These are phyloP conservation scores for Eilema depressum DNA, from an alignment of 2,888 invertebrate genomes.

Conservation along the genomic window DNA sequence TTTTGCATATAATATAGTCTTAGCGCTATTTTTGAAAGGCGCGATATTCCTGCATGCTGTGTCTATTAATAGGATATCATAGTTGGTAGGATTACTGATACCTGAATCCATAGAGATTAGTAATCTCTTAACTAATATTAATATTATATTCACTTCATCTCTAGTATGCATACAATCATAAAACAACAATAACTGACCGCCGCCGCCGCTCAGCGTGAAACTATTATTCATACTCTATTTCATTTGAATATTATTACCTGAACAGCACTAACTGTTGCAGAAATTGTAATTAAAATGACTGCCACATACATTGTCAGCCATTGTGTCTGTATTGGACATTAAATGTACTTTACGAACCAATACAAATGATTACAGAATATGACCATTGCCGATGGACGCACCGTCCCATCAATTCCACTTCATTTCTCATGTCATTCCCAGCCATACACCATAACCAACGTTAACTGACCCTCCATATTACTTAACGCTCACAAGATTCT, in stretches of 20 bases:
- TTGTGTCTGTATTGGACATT: conserved; percentile 6
- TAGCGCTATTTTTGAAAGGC: too few species aligned
- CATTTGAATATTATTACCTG: too few species aligned
- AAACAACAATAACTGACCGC: too few species aligned
- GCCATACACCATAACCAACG: conserved; percentile 54
- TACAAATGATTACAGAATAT: conserved; percentile 50
- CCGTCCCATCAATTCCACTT: conserved; percentile 68
- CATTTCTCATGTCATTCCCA: conserved; percentile 73
- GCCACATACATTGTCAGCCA: background rate
- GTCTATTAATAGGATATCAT: too few species aligned
- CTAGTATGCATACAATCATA: too few species aligned
- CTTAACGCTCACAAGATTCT: conserved; percentile 33
- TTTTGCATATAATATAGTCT: too few species aligned
- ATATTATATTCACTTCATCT: too few species aligned
- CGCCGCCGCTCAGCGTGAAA: too few species aligned
- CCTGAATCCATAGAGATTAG: too few species aligned
- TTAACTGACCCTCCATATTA: conserved; percentile 50
- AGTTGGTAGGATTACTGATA: too few species aligned
- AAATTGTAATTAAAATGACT: background rate
- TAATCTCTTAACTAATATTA: too few species aligned
- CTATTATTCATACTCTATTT: background rate
- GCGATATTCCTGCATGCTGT: too few species aligned
- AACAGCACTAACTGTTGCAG: background rate
- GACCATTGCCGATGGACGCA: conserved; percentile 56
- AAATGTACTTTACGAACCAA: conserved; percentile 39